phyloP scores from a whole-genome alignment of 2,113 vertebrate genomes.

The Bolborhynchus lineola region DNA sequence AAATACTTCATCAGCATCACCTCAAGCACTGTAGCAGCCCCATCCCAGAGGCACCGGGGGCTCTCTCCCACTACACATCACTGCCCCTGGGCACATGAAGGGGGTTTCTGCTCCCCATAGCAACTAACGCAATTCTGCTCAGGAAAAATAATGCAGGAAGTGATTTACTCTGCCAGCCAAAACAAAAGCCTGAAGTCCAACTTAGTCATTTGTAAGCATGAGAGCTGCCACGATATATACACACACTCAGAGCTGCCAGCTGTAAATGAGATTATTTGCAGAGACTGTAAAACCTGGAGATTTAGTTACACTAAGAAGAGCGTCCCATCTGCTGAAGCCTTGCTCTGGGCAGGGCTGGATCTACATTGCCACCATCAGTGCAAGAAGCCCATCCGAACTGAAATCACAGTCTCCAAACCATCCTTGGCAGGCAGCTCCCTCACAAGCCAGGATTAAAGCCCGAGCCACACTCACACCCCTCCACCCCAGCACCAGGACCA shows the following conservation, averaged over 20 bases:
- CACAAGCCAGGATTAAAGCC: not conserved
- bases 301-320: not conserved
- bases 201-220: conserved; percentile 28
- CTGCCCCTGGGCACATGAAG: rapidly evolving
- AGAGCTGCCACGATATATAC: not conserved
- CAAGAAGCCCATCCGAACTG: not conserved
- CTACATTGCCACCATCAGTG: rapidly evolving
- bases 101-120: not conserved
- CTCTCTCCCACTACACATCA: not conserved
- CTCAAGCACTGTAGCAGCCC: not conserved
- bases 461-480: not conserved
- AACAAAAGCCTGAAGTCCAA: conserved; percentile 45
- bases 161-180: conserved; percentile 17
- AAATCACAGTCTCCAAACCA: not conserved
- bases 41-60: rapidly evolving
- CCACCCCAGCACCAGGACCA: not conserved
- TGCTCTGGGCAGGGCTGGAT: not conserved
- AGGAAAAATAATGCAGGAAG: not conserved
- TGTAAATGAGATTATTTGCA: conserved; percentile 22
- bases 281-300: not conserved
- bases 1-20: not conserved
- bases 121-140: not conserved
- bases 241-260: not conserved
- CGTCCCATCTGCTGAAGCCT: not conserved
- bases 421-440: not conserved